Evolutionary conservation across 2,797 vertebrate species (phyloP).

Genomic region (Acropternis orthonyx): DNA sequence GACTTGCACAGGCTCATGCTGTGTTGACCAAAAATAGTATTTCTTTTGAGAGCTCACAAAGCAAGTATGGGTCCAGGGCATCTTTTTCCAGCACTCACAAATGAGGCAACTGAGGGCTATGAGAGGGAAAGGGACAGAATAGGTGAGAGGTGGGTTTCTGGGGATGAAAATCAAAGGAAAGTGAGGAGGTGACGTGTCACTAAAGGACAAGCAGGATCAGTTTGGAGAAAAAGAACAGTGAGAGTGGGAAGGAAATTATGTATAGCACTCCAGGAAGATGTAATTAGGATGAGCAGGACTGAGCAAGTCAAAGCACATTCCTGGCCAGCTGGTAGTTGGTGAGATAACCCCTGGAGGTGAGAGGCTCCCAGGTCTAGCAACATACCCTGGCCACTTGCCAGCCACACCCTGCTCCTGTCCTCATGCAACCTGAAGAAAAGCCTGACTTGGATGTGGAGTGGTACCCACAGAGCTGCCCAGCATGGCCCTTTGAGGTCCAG

Average conservation of each 20-base stretch:
- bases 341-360: not conserved
- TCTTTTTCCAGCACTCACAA: not conserved
- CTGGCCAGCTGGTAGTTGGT: not conserved
- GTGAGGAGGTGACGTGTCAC: not conserved
- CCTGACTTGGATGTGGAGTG: rapidly evolving
- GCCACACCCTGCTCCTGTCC: not conserved
- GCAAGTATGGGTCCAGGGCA: not conserved
- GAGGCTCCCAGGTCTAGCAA: not conserved
- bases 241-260: not conserved
- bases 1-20: not conserved
- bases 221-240: not conserved
- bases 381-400: not conserved
- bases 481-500: not conserved
- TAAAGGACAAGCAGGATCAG: not conserved
- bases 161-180: not conserved
- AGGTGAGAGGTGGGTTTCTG: not conserved
- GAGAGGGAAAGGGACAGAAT: not conserved
- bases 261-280: not conserved
- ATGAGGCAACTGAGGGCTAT: not conserved
- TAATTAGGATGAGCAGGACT: not conserved
- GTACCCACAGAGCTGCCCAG: not conserved
- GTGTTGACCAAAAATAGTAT: not conserved
- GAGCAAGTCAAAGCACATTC: not conserved
- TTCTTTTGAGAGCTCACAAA: not conserved
- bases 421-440: rapidly evolving